Base-by-base conservation (phyloP, 2,113 vertebrate species). In the Siniperca chuatsi region DNA sequence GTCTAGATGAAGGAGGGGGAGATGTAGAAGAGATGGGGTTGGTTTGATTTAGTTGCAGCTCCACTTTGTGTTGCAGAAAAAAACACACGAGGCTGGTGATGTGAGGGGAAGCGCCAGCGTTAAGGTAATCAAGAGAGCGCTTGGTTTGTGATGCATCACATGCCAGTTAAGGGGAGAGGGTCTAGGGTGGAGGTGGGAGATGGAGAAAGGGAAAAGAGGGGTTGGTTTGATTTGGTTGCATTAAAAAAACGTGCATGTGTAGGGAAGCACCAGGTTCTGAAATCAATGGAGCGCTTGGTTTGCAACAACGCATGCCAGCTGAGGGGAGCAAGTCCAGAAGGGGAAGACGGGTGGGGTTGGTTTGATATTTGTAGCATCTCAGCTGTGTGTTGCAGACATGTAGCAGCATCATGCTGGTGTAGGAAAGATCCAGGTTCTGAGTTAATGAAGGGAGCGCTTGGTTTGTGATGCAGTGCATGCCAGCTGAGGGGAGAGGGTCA, bases 401-500 rank as follows among this genome's bases (percentile, higher is more conserved):
- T 44, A 44, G 42, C 42, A 10, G 42, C 42, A 44, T 44, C 42
- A 44, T 10, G 42, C 42, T 29, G 29, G 29, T 29, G 29, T 29
- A 29, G 29, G 29, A 29, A 29, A 29, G 29, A 29, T 29, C 29
- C 29, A 29, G 29, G 29, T 29, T 29, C 29, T 29, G 29, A 42
- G 42, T 44, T 42, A 66, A 42, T n/a, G 65, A 35, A n/a, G 69
- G 69, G 23, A 58, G 71, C n/a, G 4, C 71, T 74, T 74, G 71
- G n/a, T 60, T 60, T 13, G 35, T 58, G 13, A 44, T 57, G 23
- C 29, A 54, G 44, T 23, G 62, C 23, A 15, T 18, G 42, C n/a
- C 67, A 69, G 16, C 42, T 10, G 42, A 44, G 9, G 42, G 9
- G 42, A 44, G 9, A 9, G 9, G 42, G 42, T 44, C 42, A 44